Evolutionary conservation across 2,888 invertebrate genomes (phyloP).

Genomic region (Ennomos erosarius): DNA sequence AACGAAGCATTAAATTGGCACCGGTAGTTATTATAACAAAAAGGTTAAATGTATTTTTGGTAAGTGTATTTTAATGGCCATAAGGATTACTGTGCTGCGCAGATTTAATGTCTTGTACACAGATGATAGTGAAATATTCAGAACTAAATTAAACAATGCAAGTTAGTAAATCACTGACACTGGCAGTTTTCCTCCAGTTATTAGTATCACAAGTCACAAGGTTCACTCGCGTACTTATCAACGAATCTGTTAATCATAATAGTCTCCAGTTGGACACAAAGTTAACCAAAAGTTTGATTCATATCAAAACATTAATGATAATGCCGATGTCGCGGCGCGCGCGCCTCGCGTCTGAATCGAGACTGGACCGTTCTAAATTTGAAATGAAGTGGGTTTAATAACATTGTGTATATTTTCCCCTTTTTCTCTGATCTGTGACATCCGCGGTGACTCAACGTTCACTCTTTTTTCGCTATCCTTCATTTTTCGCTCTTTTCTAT

Average conservation of each 20-base stretch:
- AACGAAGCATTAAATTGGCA: too few relatives aligned
- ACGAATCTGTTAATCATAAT: background rate
- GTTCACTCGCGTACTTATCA: background rate
- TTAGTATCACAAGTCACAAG: slow-evolving; percentile 4
- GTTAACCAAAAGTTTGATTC: slow-evolving; percentile 34
- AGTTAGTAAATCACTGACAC: too few relatives aligned
- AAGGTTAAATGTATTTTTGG: too few relatives aligned
- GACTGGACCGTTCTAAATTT: slow-evolving; percentile 81
- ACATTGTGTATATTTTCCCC: slow-evolving; percentile 78
- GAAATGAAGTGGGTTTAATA: slow-evolving; percentile 80
- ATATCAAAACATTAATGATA: slow-evolving; percentile 50
- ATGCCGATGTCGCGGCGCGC: slow-evolving; percentile 63
- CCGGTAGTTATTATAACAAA: too few relatives aligned
- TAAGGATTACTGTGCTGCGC: too few relatives aligned
- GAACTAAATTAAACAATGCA: too few relatives aligned
- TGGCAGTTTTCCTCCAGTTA: background rate
- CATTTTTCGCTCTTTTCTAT: slow-evolving; percentile 22
- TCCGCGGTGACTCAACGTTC: slow-evolving; percentile 65
- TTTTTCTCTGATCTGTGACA: slow-evolving; percentile 67
- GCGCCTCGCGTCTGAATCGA: slow-evolving; percentile 66
- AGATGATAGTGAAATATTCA: too few relatives aligned
- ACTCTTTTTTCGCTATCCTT: slow-evolving; percentile 47
- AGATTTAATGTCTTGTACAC: too few relatives aligned
- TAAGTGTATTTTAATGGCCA: too few relatives aligned
- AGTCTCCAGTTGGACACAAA: background rate